These are phyloP conservation scores for Acrobasis suavella DNA, from an alignment of 2,888 invertebrate species.

Conservation along the genomic window DNA sequence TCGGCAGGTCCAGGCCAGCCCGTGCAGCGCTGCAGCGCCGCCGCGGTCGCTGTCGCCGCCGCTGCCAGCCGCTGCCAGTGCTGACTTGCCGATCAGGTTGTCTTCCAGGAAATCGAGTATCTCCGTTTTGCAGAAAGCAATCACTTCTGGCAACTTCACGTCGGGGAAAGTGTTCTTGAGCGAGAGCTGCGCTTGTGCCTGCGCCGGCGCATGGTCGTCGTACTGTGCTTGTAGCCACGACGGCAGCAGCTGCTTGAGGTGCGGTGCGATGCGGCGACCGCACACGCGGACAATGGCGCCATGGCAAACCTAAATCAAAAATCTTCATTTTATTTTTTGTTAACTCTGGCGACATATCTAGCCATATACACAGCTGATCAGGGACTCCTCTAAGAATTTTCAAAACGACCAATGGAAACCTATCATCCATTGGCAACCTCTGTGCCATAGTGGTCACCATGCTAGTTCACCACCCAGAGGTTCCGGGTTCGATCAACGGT, in stretches of 20 bases:
- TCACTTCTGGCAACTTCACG: conserved; percentile 89
- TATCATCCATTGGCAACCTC: too few species aligned
- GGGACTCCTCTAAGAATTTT: too few species aligned
- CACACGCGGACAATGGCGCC: conserved; percentile 83
- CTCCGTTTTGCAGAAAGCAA: conserved; percentile 91
- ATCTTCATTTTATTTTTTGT: too few species aligned
- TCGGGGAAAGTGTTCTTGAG: conserved; percentile 88
- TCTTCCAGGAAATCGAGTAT: conserved; percentile 88
- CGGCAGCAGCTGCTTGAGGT: conserved; percentile 89
- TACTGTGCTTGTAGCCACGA: conserved; percentile 93
- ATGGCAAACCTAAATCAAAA: conserved; percentile 84
- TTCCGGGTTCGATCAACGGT: too few species aligned
- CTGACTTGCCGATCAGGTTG: conserved; percentile 60
- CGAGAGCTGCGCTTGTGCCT: conserved; percentile 41
- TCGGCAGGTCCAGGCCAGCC: conserved; percentile 41
- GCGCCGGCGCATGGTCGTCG: conserved; percentile 92
- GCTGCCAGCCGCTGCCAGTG: conserved; percentile 31
- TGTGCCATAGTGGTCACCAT: too few species aligned
- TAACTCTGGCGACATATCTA: too few species aligned
- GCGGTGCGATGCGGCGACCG: conserved; percentile 90
- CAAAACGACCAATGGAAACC: too few species aligned
- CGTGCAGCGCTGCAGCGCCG: conserved; percentile 43
- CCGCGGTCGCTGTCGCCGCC: conserved; percentile 38
- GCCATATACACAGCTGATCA: too few species aligned
- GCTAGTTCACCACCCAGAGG: too few species aligned